Percentiles rank a stretch among this genome's conserved stretches.
phyloP scores from a whole-genome alignment of 2,797 vertebrate species.

The Alectoris magna region DNA sequence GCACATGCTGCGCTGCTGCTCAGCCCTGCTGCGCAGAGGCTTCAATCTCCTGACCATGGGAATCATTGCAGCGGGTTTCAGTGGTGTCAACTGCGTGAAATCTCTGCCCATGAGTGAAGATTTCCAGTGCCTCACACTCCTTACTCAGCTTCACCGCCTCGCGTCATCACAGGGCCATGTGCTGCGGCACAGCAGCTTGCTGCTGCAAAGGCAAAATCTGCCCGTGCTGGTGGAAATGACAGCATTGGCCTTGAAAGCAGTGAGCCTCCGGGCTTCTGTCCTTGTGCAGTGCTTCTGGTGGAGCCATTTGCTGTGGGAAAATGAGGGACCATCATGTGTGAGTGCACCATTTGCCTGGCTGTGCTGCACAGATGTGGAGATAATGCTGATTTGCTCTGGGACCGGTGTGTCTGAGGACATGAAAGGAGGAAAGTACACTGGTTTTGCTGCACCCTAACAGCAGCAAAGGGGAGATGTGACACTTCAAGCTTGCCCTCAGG shows the following conservation, averaged over 20 bases:
- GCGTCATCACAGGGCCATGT: background rate
- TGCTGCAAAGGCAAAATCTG: background rate
- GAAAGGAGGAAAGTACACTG: fast-evolving
- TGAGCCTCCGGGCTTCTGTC: fast-evolving
- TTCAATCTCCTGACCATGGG: background rate
- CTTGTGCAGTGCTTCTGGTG: background rate
- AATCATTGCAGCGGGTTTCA: background rate
- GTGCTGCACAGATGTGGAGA: background rate
- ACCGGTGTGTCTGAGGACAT: background rate
- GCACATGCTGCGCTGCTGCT: background rate
- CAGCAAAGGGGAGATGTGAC: background rate
- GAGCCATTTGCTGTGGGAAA: background rate
- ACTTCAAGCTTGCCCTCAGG: background rate
- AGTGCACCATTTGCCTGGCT: background rate
- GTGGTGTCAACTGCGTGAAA: fast-evolving
- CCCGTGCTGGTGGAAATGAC: background rate
- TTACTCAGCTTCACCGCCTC: background rate
- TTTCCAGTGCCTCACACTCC: background rate
- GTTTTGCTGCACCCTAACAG: background rate
- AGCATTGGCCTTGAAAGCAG: background rate
- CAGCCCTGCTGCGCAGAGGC: background rate
- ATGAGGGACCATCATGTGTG: background rate
- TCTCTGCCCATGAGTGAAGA: background rate
- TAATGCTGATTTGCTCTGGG: background rate
- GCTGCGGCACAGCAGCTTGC: background rate